Percentiles rank a stretch among this genome's conserved stretches.
These are phyloP conservation scores for Leptopilina myrica DNA, from an alignment of 2,888 invertebrate species.

Conservation along the genomic window DNA sequence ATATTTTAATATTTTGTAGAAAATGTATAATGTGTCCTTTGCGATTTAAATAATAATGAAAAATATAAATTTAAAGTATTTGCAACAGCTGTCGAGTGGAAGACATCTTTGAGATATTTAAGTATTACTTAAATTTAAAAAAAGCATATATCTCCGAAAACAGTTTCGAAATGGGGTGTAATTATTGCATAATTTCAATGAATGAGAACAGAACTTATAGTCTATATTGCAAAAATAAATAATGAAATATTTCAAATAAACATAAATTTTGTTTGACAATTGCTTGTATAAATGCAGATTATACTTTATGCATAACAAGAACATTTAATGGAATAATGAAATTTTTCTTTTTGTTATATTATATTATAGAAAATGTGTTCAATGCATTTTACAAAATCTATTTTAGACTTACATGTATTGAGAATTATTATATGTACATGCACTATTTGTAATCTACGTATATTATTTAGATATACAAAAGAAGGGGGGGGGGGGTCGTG, in stretches of 20 bases:
- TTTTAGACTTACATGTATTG: neutral
- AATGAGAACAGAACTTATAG: neutral
- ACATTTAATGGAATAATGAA: neutral
- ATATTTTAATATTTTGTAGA: too few species aligned
- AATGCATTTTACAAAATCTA: conserved; percentile 1
- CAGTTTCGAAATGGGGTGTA: too few species aligned
- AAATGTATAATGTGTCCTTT: too few species aligned
- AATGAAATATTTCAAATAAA: too few species aligned
- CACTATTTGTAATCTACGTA: neutral
- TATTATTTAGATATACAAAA: neutral
- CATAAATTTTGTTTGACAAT: too few species aligned
- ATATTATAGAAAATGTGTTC: conserved; percentile 15
- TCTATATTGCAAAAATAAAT: neutral
- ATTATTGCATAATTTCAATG: neutral
- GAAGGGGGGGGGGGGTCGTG: too few species aligned
- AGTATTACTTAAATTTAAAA: too few species aligned
- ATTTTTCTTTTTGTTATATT: neutral
- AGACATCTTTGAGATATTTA: conserved; percentile 20
- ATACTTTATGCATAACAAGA: neutral
- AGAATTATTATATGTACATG: neutral
- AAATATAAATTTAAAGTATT: neutral
- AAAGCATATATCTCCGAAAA: too few species aligned
- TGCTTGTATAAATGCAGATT: conserved; percentile 18
- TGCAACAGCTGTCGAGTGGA: conserved; percentile 21
- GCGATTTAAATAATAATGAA: too few species aligned